These are phyloP conservation scores for Mycalesis mineus DNA, from an alignment of 2,888 invertebrate genomes.

Conservation along the genomic window DNA sequence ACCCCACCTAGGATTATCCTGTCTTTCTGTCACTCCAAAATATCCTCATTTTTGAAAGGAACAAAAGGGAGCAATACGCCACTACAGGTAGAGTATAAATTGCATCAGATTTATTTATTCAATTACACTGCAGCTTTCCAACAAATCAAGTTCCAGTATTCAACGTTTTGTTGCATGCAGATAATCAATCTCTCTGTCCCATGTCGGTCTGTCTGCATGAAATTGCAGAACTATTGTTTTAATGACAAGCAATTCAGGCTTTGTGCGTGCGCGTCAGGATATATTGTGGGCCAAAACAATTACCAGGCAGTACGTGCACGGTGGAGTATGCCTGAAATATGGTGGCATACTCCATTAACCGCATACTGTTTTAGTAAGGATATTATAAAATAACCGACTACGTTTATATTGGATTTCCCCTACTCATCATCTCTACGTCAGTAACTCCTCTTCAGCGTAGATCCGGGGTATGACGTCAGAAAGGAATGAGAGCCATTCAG, in stretches of 20 bases:
- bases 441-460: no score
- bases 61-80: slow-evolving; percentile 15
- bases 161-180: slow-evolving; percentile 31
- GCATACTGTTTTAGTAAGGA: not conserved
- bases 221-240: slow-evolving; percentile 32
- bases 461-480: no score
- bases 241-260: slow-evolving; percentile 31
- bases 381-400: not conserved
- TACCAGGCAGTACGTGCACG: slow-evolving; percentile 19
- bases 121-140: slow-evolving; percentile 33
- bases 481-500: no score
- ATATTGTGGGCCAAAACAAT: slow-evolving; percentile 31
- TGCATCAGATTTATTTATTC: slow-evolving; percentile 33
- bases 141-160: slow-evolving; percentile 34
- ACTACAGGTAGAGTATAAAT: slow-evolving; percentile 28
- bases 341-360: slow-evolving; percentile 2
- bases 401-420: no score
- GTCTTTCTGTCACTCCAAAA: not conserved
- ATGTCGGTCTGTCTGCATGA: slow-evolving; percentile 30
- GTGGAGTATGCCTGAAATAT: slow-evolving; percentile 16
- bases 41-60: slow-evolving; percentile 9
- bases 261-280: slow-evolving; percentile 28
- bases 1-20: not conserved
- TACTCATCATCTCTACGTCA: no score
- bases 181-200: slow-evolving; percentile 33